phyloP scores from a whole-genome alignment of 2,888 invertebrate genomes.

The Tetragonisca angustula region DNA sequence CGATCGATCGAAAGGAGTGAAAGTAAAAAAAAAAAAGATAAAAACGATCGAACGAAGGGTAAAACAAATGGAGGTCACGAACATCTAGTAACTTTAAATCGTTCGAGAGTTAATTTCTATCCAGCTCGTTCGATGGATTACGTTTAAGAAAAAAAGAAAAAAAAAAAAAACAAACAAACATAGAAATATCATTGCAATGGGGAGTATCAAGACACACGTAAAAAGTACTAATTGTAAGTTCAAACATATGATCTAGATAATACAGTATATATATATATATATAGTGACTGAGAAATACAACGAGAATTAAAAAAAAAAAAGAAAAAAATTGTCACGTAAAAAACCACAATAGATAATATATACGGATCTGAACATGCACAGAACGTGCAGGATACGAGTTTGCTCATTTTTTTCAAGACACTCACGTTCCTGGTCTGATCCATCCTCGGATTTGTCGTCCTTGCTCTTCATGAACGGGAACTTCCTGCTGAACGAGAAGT shows the following conservation, averaged over 20 bases:
- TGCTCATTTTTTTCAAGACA: slow-evolving; percentile 77
- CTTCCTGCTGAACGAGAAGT: slow-evolving; percentile 98
- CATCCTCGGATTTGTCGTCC: slow-evolving; percentile 98
- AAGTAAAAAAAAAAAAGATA: neutral
- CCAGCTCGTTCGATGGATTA: neutral
- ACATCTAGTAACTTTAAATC: neutral
- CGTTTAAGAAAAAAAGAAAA: neutral
- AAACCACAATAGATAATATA: slow-evolving; percentile 64
- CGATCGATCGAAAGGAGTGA: slow-evolving; percentile 1
- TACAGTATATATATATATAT: slow-evolving; percentile 9
- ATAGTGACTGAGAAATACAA: slow-evolving; percentile 58
- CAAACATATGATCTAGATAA: slow-evolving; percentile 49
- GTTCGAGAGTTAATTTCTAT: slow-evolving; percentile 2
- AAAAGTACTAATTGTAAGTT: slow-evolving; percentile 28
- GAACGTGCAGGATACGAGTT: slow-evolving; percentile 76
- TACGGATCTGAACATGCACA: slow-evolving; percentile 75
- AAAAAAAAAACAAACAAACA: neutral
- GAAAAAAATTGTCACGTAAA: slow-evolving; percentile 58
- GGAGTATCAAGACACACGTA: slow-evolving; percentile 27
- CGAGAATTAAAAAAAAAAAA: slow-evolving; percentile 45
- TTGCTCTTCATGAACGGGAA: slow-evolving; percentile 99
- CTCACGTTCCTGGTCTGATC: slow-evolving; percentile 99
- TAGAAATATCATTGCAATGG: slow-evolving; percentile 13
- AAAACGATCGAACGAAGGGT: neutral
- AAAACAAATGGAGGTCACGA: neutral